These are phyloP conservation scores for Tenebrosternarchus preto DNA, from an alignment of 2,113 vertebrate species.

Conservation along the genomic window DNA sequence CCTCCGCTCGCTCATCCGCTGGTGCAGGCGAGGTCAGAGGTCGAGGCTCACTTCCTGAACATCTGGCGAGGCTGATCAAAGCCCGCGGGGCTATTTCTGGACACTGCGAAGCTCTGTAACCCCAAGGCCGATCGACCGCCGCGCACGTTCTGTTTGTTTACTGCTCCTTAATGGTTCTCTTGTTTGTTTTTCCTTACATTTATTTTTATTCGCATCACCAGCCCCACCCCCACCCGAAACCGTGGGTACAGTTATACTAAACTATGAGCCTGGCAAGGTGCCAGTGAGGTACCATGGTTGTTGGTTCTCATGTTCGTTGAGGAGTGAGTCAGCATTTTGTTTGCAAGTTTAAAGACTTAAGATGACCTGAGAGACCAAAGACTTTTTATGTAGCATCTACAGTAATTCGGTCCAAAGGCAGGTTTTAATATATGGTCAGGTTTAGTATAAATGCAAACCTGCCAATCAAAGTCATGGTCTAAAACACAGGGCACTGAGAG, in stretches of 20 bases:
- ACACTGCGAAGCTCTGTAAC: slow-evolving; percentile 64
- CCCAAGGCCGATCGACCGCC: slow-evolving; percentile 59
- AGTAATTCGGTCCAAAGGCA: no score
- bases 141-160: slow-evolving; percentile 67
- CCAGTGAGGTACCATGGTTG: not conserved
- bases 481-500: no score
- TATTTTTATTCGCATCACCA: slow-evolving; percentile 66
- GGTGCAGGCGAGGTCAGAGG: slow-evolving; percentile 61
- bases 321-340: not conserved
- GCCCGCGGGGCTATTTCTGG: slow-evolving; percentile 65
- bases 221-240: slow-evolving; percentile 72
- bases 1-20: slow-evolving; percentile 56
- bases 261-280: not conserved
- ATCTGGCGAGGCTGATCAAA: slow-evolving; percentile 74
- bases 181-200: slow-evolving; percentile 60
- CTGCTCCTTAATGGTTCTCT: slow-evolving; percentile 61
- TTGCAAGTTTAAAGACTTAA: no score
- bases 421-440: no score
- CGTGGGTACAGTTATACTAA: slow-evolving; percentile 68
- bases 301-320: not conserved
- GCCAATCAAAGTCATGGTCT: no score
- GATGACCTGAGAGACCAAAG: no score
- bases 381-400: no score
- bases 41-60: slow-evolving; percentile 69
- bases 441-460: no score